Base-by-base conservation (phyloP, 2,797 vertebrate genomes). In the Megaceryle alcyon region DNA sequence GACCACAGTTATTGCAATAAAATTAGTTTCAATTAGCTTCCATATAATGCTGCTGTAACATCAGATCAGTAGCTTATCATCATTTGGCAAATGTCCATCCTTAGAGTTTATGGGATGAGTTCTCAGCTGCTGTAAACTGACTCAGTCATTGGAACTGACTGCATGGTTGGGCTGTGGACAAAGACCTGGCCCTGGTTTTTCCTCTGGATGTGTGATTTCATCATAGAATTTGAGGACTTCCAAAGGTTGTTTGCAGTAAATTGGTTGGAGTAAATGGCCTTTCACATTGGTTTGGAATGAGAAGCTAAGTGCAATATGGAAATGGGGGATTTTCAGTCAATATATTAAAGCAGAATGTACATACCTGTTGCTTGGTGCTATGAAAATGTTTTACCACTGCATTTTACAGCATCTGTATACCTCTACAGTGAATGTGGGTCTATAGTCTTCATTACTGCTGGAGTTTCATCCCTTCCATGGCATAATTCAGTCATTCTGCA, bases 341-440 rank as follows among this genome's bases (percentile, higher is more conserved):
- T 70, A 26, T 79, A 13, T 81, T 93, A 88, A 96, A 97, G 23
- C 26, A 70, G 77, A 93, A 76, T 91, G 63, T 87, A 86, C 81
- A 94, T 80, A 86, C 71, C 82, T 66, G 49, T 90, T 96, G 66
- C 78, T 97, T 22, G 5, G 31, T 88, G 68, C 39, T 96, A 87
- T 68, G 72, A 92, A 91, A 94, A 86, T 90, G 22, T 90, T 96
- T 76, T 86, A 76, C 69, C 82, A 61, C 64, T 69, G 60, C 61
- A 65, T 82, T 88, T 92, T 86, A 54, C 61, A 82, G 35, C 29
- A 12, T 92, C 73, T 83, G 10, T 96, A 19, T 90, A 73, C 66
- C 28, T 92, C 41, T 35, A 75, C 63, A 21, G n/a, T 65, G 51
- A 82, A 63, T 48, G 14, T 59, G 66, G 71, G 61, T 89, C 57